phyloP scores from a whole-genome alignment of 2,797 vertebrate genomes.

The Urocyon cinereoargenteus region DNA sequence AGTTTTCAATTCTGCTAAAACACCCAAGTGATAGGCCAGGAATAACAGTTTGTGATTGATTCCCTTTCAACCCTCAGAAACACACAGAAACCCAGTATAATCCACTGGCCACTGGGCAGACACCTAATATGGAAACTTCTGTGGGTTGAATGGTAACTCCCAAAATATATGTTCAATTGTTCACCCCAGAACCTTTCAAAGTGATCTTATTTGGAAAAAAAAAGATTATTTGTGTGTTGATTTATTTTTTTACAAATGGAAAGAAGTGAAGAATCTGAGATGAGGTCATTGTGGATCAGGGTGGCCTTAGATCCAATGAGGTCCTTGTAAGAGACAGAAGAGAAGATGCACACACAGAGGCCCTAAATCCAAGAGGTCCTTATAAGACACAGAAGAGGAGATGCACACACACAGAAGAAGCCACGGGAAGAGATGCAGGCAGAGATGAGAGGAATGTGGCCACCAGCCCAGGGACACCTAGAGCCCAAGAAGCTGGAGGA shows the following conservation, averaged over 20 bases:
- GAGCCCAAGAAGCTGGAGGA: background rate
- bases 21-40: background rate
- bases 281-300: background rate
- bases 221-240: too few species aligned
- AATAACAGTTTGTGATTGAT: background rate
- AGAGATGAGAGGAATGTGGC: accelerated
- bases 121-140: background rate
- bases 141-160: background rate
- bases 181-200: background rate
- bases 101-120: background rate
- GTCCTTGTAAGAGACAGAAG: background rate
- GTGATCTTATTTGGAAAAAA: background rate
- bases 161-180: too few species aligned
- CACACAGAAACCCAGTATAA: background rate
- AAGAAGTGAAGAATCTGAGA: background rate
- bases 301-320: background rate
- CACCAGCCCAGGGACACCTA: background rate
- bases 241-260: background rate
- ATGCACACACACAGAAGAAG: background rate
- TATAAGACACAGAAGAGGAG: background rate
- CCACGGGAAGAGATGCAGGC: background rate
- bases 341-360: background rate
- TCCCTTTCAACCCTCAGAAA: background rate
- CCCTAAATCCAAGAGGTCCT: background rate
- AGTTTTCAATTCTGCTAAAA: background rate